Percentiles rank a stretch among this genome's conserved stretches.
Conservation (phyloP, 2,797 vertebrate genomes). For the Lutjanus argentimaculatus region DNA sequence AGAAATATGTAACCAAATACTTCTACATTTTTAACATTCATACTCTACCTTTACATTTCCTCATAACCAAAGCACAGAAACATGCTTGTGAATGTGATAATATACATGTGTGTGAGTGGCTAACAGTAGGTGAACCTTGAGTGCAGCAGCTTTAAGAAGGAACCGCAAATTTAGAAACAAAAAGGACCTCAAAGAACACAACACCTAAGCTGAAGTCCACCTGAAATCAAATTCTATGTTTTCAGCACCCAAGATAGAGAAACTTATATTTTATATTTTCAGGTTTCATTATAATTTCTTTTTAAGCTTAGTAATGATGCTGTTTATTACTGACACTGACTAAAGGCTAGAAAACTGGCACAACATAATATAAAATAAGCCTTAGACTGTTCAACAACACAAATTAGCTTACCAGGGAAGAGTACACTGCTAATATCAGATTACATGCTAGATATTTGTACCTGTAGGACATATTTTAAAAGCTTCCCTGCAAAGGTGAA, state of each 20-base stretch:
- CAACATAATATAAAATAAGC: too few relatives aligned
- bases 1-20: constrained; percentile 82
- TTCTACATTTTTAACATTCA: constrained; percentile 78
- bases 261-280: neutral
- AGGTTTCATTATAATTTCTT: neutral
- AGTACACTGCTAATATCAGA: too few relatives aligned
- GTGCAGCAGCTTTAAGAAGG: constrained; percentile 45
- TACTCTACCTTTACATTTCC: constrained; percentile 68
- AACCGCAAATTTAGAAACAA: constrained; percentile 30
- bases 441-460: too few relatives aligned
- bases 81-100: constrained; percentile 48
- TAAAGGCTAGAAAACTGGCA: too few relatives aligned
- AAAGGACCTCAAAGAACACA: constrained; percentile 50
- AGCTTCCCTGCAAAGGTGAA: neutral
- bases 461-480: neutral
- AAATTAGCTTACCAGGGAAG: too few relatives aligned
- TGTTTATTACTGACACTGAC: neutral
- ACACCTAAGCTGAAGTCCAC: constrained; percentile 23
- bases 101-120: constrained; percentile 57
- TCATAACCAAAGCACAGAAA: constrained; percentile 80
- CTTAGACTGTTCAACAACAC: too few relatives aligned
- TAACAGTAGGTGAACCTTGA: constrained; percentile 68
- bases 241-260: neutral
- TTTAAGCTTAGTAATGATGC: neutral
- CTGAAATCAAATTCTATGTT: neutral